Evolutionary conservation across 2,888 invertebrate genomes (phyloP).

Genomic region (Nomada fabriciana): DNA sequence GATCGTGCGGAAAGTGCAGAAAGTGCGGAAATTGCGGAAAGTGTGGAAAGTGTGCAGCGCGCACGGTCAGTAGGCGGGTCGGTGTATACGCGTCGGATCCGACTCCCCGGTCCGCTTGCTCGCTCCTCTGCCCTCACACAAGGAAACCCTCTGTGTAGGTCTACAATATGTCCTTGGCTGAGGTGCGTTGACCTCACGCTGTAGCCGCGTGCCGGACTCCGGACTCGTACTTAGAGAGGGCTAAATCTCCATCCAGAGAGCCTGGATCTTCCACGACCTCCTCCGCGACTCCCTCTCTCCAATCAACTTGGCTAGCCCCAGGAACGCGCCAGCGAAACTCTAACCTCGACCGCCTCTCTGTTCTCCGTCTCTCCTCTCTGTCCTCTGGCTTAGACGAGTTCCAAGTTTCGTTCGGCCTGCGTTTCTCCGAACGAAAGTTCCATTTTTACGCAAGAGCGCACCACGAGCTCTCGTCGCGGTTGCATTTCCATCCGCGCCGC

Average conservation of each 20-base stretch:
- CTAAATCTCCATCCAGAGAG: slow-evolving; percentile 72
- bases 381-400: no score
- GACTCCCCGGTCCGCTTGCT: slow-evolving; percentile 22
- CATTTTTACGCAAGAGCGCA: no score
- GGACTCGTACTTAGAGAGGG: slow-evolving; percentile 75
- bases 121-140: slow-evolving; percentile 55
- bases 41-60: neutral
- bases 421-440: no score
- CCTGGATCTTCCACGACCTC: slow-evolving; percentile 52
- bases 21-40: no score
- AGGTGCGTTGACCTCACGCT: slow-evolving; percentile 82
- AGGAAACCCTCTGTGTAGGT: slow-evolving; percentile 72
- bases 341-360: neutral
- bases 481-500: no score
- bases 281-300: slow-evolving; percentile 14
- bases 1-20: no score
- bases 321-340: slow-evolving; percentile 28
- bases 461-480: no score
- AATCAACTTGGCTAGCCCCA: neutral
- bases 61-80: slow-evolving; percentile 7
- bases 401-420: no score
- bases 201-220: slow-evolving; percentile 74
- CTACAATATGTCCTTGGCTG: slow-evolving; percentile 84
- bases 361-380: neutral
- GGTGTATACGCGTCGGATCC: slow-evolving; percentile 7